Evolutionary conservation across 2,797 vertebrate genomes (phyloP).

Genomic region (Cynopterus sphinx): DNA sequence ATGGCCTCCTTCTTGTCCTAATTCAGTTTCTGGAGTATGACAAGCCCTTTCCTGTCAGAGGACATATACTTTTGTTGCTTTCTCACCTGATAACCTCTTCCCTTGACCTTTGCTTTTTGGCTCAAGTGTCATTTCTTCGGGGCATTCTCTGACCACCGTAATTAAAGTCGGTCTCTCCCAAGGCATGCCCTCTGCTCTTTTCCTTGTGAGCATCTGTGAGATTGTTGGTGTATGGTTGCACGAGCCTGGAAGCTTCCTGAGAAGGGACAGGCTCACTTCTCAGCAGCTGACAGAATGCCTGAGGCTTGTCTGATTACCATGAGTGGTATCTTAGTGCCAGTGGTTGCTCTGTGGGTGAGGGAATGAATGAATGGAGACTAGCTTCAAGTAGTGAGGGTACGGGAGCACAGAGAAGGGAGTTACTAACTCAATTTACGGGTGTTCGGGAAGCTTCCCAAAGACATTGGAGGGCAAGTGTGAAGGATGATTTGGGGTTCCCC

Average conservation of each 20-base stretch:
- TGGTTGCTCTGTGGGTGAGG: neutral
- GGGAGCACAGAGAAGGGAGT: neutral
- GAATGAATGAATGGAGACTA: neutral
- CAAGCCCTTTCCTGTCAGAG: neutral
- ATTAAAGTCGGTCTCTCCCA: neutral
- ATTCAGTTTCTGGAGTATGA: neutral
- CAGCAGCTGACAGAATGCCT: neutral
- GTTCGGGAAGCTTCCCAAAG: neutral
- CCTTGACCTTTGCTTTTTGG: neutral
- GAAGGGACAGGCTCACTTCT: neutral
- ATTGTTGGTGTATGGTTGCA: neutral
- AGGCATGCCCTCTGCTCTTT: neutral
- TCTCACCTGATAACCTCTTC: neutral
- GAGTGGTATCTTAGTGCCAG: neutral
- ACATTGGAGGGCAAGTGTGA: neutral
- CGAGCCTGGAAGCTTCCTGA: neutral
- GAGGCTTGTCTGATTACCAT: neutral
- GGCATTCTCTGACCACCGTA: neutral
- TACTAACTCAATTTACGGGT: neutral
- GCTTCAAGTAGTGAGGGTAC: neutral
- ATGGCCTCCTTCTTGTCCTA: neutral
- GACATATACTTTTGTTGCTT: neutral
- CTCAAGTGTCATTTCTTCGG: neutral
- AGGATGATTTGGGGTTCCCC: neutral
- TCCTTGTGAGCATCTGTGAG: neutral